These are phyloP conservation scores for Scaptomyza tumidula DNA, from an alignment of 2,888 invertebrate species.

Conservation along the genomic window DNA sequence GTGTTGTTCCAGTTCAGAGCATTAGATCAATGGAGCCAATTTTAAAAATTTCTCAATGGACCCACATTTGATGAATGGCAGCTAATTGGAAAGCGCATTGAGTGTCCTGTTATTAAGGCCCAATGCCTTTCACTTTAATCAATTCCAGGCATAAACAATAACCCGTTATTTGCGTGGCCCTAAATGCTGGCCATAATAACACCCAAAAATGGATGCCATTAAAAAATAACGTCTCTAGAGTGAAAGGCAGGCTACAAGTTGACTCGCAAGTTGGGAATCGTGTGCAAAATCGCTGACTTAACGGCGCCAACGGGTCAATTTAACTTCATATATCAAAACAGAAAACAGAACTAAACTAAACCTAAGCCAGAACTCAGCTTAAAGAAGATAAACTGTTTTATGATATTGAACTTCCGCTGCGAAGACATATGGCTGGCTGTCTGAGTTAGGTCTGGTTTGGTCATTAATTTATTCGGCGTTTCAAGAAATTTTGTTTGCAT, in stretches of 20 bases:
- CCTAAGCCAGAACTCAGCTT: background rate
- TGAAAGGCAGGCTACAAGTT: constrained; percentile 33
- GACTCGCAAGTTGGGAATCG: constrained; percentile 40
- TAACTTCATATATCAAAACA: constrained; percentile 25
- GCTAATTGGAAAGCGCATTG: constrained; percentile 65
- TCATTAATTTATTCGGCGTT: constrained; percentile 40
- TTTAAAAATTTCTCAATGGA: background rate
- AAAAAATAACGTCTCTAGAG: constrained; percentile 41
- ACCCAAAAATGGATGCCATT: constrained; percentile 67
- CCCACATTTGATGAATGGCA: constrained; percentile 64
- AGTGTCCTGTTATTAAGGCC: constrained; percentile 69
- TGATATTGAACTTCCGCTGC: constrained; percentile 66
- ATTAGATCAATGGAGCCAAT: constrained; percentile 15
- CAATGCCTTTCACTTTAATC: constrained; percentile 75
- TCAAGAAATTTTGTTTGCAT: constrained; percentile 48
- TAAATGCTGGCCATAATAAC: constrained; percentile 52
- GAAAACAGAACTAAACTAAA: constrained; percentile 7
- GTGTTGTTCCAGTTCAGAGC: constrained; percentile 7
- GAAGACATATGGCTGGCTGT: constrained; percentile 43
- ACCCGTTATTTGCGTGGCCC: constrained; percentile 58
- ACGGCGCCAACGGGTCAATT: constrained; percentile 77
- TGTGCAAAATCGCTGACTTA: constrained; percentile 68
- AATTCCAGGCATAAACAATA: constrained; percentile 45
- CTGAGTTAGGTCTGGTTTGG: constrained; percentile 11
- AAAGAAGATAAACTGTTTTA: constrained; percentile 29